Evolutionary conservation across 2,797 vertebrate species (phyloP), one percentile per base, ranked within the genome.

Genomic region (Sebastolobus alascanus): DNA sequence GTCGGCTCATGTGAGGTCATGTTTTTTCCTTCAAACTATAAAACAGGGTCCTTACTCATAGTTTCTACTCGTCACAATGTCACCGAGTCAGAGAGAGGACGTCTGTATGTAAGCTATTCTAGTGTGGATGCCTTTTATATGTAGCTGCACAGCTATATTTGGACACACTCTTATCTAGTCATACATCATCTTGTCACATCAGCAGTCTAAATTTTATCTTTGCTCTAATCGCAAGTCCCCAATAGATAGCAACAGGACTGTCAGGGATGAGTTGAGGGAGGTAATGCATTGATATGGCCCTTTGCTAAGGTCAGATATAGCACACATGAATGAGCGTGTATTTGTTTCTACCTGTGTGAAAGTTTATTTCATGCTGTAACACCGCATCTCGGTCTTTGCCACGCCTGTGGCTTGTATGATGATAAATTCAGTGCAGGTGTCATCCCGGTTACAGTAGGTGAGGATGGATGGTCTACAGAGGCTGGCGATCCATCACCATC

Each of bases 341-440:
- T 89, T 77, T 85, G 61, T 75, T 82, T 89, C 38, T 76, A 64
- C 73, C 67, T 80, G 64, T 25, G 65, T 72, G 46, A 80, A 89
- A 88, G 83, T 90, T 73, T 82, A 84, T 90, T 91, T 90, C 82
- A 81, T 68, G 61, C 76, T 79, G 61, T 92, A 93, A 94, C 77
- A 83, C 77, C 67, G 84, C 29, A 75, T 80, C 68, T 35, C 43
- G 46, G 68, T 84, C 63, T 68, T 82, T 83, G 91, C 43, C 92
- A 91, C 75, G 93, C 91, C 94, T 92, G 70, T 91, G 76, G 89
- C 90, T 93, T 93, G 92, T 93, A 95, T 94, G 96, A 97, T 97
- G 97, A 98, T 97, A 96, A 96, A 98, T 98, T 96, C 96, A 95
- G 95, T 95, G 94, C 95, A 96, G 95, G 96, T 98, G 97, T 97